phyloP scores from a whole-genome alignment of 2,797 vertebrate species.

The Pseudochirops corinnae region DNA sequence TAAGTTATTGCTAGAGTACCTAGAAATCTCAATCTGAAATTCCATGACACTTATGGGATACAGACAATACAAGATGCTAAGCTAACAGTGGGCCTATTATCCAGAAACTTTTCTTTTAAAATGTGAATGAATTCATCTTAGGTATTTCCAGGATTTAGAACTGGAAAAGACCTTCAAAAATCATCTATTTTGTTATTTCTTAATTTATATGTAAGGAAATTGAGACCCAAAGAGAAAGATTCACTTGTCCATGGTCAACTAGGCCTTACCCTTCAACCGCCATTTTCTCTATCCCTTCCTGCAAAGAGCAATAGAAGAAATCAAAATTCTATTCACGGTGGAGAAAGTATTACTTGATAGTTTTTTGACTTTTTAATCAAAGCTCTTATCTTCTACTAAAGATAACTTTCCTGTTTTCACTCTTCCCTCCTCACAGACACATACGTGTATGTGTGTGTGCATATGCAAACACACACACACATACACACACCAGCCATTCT shows the following conservation, averaged over 20 bases:
- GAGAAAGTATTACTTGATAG: background rate
- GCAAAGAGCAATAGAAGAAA: background rate
- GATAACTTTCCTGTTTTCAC: background rate
- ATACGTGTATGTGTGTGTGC: too few relatives aligned
- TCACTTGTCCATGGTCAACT: background rate
- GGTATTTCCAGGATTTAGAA: background rate
- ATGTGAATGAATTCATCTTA: background rate
- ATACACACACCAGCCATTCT: too few relatives aligned
- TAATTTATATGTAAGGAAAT: background rate
- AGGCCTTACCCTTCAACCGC: too few relatives aligned
- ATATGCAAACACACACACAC: background rate
- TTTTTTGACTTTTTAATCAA: background rate
- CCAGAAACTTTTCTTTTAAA: background rate
- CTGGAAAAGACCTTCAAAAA: background rate
- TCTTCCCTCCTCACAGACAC: background rate
- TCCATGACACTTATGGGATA: background rate
- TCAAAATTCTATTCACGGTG: background rate
- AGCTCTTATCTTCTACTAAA: background rate
- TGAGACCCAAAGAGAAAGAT: background rate
- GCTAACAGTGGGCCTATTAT: background rate
- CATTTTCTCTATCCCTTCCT: background rate
- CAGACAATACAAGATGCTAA: background rate
- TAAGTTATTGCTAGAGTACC: background rate
- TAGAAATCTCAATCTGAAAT: background rate
- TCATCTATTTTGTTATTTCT: background rate